A percentile compares a stretch with the other conserved stretches of the same genome.
phyloP scores from a whole-genome alignment of 1,140 invertebrate species.

The Brachionus plicatilis region DNA sequence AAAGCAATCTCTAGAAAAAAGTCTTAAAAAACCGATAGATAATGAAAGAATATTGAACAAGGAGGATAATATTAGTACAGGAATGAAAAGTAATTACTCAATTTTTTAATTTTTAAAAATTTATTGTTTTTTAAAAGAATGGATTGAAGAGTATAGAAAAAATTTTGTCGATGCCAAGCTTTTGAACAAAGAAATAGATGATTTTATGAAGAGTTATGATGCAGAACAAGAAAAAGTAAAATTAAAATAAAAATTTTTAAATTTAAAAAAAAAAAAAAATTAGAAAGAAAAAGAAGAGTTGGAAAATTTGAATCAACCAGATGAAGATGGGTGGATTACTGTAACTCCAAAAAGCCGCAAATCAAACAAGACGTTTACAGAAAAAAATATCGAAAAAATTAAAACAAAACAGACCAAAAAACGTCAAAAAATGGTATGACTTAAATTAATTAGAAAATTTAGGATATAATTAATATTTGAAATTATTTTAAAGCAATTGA shows the following conservation, averaged over 20 bases:
- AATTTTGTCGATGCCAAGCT: conserved; percentile 21
- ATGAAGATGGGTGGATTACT: conserved; percentile 36
- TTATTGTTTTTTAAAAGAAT: not conserved
- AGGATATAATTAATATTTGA: not conserved
- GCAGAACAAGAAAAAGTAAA: not conserved
- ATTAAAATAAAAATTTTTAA: not conserved
- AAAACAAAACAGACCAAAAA: conserved; percentile 19
- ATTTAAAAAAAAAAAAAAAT: not conserved
- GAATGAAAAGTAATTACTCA: conserved; percentile 11
- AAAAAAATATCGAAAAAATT: conserved; percentile 28
- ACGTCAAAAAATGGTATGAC: conserved; percentile 18
- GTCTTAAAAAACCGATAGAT: conserved; percentile 10
- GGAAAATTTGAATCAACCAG: not conserved
- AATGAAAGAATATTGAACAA: not conserved
- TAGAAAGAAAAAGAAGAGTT: conserved; percentile 34
- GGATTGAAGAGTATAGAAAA: conserved; percentile 13
- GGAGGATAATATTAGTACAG: not conserved
- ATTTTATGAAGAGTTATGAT: conserved; percentile 32
- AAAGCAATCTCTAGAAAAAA: not conserved
- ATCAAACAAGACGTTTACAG: conserved; percentile 8
- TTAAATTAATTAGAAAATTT: not conserved
- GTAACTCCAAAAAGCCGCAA: conserved; percentile 18
- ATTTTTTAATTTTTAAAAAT: not conserved
- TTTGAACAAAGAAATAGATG: conserved; percentile 34
- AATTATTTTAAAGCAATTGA: conserved; percentile 14